Base-by-base conservation (phyloP, 2,797 vertebrate genomes). In the Mallotus villosus region DNA sequence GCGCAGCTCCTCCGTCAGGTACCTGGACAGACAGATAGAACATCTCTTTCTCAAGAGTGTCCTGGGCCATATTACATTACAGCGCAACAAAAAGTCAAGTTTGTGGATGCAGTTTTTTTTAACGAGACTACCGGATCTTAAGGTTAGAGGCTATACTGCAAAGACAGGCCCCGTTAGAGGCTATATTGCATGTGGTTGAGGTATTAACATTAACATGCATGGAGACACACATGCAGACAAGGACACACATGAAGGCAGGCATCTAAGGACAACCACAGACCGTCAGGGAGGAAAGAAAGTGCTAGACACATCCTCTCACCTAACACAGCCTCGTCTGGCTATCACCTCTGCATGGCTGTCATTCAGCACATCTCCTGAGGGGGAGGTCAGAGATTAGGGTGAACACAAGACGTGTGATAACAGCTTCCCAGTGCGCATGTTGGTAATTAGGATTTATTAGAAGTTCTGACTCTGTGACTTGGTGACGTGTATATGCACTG, bases 291-390 rank as follows among this genome's bases (percentile, higher is more conserved):
- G n/a, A 25, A 7, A 41, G 19, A 60, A n/a, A 61, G 37, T 11
- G n/a, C 37, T 11, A 51, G 19, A 4, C 24, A 29, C 58, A 63
- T 3, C n/a, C 22, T 0, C 86, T 90, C 81, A 98, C 97, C 97
- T 94, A 82, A 97, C 84, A 80, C 96, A 96, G 58, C 97, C 96
- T 68, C 97, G 93, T 71, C 94, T 93, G 74, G 97, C 96, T 61
- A 98, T 92, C 80, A 98, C 82, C 78, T 99, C 97, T 8, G 97
- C 97, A 7, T 99, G 97, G 80, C 97, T 99, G 88, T 99, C 97
- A 53, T 98, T 97, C 53, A 99, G 88, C 2, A 98, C 17, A 11
- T 98, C 95, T 73, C 97, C 97, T 99, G 82, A 12, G 55, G 12
- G n/a, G 6, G 53, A 0, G 5, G 58, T 17, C 51, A 55, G 51